Evolutionary conservation across 2,797 vertebrate genomes (phyloP).

Genomic region (Mormyrops boulengeri): DNA sequence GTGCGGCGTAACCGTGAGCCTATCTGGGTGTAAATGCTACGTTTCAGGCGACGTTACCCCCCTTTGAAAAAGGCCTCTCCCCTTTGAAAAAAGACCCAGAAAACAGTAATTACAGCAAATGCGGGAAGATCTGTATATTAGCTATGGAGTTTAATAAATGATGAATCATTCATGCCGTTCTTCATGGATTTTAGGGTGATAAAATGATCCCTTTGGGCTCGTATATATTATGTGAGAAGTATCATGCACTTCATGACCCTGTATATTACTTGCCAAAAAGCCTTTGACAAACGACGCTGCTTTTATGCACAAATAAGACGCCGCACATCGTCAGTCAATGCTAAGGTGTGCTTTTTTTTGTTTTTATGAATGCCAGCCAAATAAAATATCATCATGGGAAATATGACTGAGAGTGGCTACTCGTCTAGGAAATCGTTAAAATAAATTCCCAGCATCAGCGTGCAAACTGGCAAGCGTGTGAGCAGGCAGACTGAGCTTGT

Average conservation of each 20-base stretch:
- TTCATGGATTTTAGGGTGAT: not conserved
- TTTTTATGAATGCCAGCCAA: not conserved
- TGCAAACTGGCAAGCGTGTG: slow-evolving; percentile 31
- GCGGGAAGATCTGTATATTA: not conserved
- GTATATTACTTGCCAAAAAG: not conserved
- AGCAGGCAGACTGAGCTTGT: slow-evolving; percentile 31
- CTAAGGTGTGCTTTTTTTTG: not conserved
- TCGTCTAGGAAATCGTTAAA: slow-evolving; percentile 47
- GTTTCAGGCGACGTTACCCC: slow-evolving; percentile 35
- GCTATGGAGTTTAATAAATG: slow-evolving; percentile 30
- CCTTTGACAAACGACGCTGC: not conserved
- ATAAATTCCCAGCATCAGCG: slow-evolving; percentile 55
- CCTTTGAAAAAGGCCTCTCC: not conserved
- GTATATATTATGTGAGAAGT: slow-evolving; percentile 5
- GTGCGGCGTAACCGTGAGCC: slow-evolving; percentile 36
- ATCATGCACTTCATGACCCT: not conserved
- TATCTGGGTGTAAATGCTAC: slow-evolving; percentile 37
- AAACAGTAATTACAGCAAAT: not conserved
- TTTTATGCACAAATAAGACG: not conserved
- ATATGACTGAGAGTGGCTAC: not conserved
- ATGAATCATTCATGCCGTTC: not conserved
- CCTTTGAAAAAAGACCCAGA: slow-evolving; percentile 2
- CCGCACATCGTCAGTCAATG: not conserved
- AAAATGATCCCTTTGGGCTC: slow-evolving; percentile 18
- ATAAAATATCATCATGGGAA: not conserved